A percentile compares a stretch with the other conserved stretches of the same genome.
Evolutionary conservation across 1,140 invertebrate genomes (phyloP).

Genomic region (Drosophila pseudoobscura): DNA sequence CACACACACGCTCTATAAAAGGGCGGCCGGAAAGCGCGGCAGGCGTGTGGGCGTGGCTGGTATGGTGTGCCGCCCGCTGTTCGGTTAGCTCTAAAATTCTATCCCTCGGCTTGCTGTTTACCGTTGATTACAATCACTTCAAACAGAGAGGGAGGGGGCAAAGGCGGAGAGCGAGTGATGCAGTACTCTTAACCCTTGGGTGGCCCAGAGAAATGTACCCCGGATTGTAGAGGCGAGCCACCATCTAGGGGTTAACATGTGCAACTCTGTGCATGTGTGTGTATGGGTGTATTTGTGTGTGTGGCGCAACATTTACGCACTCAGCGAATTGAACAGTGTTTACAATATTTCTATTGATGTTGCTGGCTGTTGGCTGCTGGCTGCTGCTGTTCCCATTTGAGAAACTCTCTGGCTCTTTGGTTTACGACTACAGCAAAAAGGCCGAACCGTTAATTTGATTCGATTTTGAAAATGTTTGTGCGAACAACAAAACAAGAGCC

Average conservation of each 20-base stretch:
- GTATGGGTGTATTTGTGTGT: neutral
- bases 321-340: constrained; percentile 66
- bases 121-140: constrained; percentile 76
- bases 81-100: constrained; percentile 35
- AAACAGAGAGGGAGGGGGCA: constrained; percentile 28
- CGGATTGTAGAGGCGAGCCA: too few species aligned
- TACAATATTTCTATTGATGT: constrained; percentile 78
- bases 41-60: constrained; percentile 53
- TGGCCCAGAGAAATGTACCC: neutral
- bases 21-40: constrained; percentile 28
- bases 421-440: constrained; percentile 78
- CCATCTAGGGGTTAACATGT: constrained; percentile 42
- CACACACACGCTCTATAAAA: constrained; percentile 32
- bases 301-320: constrained; percentile 56
- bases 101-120: constrained; percentile 50
- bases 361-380: constrained; percentile 41
- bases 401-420: too few species aligned
- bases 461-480: constrained; percentile 72
- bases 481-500: constrained; percentile 41
- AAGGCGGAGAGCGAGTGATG: constrained; percentile 9
- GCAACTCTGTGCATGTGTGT: constrained; percentile 8
- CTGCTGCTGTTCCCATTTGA: constrained; percentile 6
- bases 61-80: constrained; percentile 61
- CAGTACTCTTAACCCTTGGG: constrained; percentile 55
- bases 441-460: constrained; percentile 75